phyloP scores from a whole-genome alignment of 2,888 invertebrate species.

The Nemotelus nigrinus region DNA sequence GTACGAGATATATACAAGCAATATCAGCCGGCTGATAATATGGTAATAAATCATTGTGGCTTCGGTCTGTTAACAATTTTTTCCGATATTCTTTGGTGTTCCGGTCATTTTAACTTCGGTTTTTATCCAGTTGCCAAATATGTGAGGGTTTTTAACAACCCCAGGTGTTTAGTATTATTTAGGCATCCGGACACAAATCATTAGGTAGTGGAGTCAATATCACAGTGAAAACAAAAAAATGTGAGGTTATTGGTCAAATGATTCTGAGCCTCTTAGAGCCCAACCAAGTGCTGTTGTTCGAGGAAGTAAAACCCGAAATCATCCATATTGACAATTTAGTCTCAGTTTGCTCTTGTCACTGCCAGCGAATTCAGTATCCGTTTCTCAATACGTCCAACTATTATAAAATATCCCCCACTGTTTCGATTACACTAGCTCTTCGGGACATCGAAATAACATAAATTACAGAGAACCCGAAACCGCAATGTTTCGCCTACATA shows the following conservation, averaged over 20 bases:
- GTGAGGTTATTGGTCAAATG: no score
- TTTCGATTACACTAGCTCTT: background rate
- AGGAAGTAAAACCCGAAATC: no score
- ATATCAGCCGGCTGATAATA: slow-evolving; percentile 7
- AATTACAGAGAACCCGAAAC: background rate
- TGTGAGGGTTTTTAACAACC: background rate
- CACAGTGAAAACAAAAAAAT: no score
- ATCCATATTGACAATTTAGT: no score
- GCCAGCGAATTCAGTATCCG: no score
- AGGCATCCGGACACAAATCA: no score
- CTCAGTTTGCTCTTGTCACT: no score
- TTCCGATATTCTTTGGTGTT: slow-evolving; percentile 23
- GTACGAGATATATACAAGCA: slow-evolving; percentile 31
- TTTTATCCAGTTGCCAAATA: background rate
- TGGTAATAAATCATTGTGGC: slow-evolving; percentile 26
- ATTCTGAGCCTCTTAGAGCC: no score
- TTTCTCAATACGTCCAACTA: no score
- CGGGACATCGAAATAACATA: slow-evolving; percentile 17
- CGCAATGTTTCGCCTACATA: background rate
- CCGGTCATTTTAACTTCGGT: slow-evolving; percentile 5
- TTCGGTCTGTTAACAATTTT: slow-evolving; percentile 35
- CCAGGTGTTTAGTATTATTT: background rate
- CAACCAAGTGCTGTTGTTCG: no score
- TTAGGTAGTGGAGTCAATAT: no score
- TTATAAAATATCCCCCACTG: background rate